phyloP scores from a whole-genome alignment of 2,113 vertebrate genomes.

The Zosterops borbonicus region DNA sequence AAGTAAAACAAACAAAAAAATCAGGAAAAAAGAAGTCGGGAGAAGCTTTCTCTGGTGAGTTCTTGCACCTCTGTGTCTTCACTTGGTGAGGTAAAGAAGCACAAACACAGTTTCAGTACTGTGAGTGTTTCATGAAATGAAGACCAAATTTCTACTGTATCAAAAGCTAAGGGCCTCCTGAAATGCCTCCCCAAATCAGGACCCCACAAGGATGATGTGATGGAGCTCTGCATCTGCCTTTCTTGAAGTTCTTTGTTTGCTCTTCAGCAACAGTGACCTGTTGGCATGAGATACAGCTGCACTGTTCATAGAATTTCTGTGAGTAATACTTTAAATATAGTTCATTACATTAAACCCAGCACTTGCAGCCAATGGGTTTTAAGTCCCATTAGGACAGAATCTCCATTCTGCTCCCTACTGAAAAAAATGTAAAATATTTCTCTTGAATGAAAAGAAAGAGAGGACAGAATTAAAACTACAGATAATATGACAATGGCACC shows the following conservation, averaged over 20 bases:
- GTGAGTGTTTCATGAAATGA: not conserved
- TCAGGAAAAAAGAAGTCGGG: not conserved
- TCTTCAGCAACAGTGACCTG: not conserved
- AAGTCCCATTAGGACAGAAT: not conserved
- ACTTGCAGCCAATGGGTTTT: not conserved
- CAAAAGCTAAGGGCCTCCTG: not conserved
- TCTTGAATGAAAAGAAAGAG: not conserved
- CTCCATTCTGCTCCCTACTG: not conserved
- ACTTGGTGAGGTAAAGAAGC: not conserved
- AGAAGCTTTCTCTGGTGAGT: not conserved
- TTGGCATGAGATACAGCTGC: not conserved
- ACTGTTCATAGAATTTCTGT: not conserved
- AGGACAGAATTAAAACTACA: not conserved
- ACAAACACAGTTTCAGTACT: not conserved
- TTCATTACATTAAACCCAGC: not conserved
- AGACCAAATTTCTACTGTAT: not conserved
- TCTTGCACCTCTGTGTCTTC: not conserved
- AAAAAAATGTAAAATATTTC: not conserved
- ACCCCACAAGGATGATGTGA: not conserved
- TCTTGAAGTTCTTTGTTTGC: not conserved
- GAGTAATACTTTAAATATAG: not conserved
- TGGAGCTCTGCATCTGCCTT: not conserved
- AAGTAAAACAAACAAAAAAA: not conserved
- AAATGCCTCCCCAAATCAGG: not conserved
- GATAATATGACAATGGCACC: not conserved